These are phyloP conservation scores for Cerastis leucographa DNA, from an alignment of 2,888 invertebrate species.

Conservation along the genomic window DNA sequence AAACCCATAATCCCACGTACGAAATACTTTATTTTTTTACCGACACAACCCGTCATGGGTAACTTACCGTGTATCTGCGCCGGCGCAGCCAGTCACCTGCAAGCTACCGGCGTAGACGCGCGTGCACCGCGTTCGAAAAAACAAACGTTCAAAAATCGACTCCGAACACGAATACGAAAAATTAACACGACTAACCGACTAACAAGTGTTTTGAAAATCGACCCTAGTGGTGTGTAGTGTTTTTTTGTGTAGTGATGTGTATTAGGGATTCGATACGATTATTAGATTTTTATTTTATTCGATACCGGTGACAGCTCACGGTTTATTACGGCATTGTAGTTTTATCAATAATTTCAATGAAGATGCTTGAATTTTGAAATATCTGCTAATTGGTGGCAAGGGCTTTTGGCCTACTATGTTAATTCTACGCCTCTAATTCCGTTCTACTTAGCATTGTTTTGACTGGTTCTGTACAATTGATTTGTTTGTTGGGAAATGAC, in stretches of 20 bases:
- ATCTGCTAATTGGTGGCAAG: conserved; percentile 62
- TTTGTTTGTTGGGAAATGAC: conserved; percentile 38
- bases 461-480: conserved; percentile 33
- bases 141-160: conserved; percentile 69
- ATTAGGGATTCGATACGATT: conserved; percentile 82
- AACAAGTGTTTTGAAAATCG: conserved; percentile 75
- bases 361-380: conserved; percentile 61
- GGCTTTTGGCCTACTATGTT: conserved; percentile 41
- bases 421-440: conserved; percentile 44
- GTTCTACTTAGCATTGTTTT: conserved; percentile 50
- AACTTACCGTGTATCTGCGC: conserved; percentile 75
- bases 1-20: conserved; percentile 79
- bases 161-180: conserved; percentile 79
- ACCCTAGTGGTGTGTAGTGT: conserved; percentile 77
- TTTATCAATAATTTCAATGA: conserved; percentile 67
- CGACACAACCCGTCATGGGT: conserved; percentile 79
- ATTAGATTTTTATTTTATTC: conserved; percentile 67
- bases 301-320: conserved; percentile 83
- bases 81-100: conserved; percentile 87
- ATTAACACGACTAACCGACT: conserved; percentile 79
- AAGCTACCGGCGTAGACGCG: conserved; percentile 82
- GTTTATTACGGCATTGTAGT: conserved; percentile 71
- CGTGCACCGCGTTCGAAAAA: conserved; percentile 77
- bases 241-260: conserved; percentile 76
- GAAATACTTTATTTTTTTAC: conserved; percentile 75